Conservation (phyloP, 2,113 vertebrate species). For the Tylochromis polylepis region DNA sequence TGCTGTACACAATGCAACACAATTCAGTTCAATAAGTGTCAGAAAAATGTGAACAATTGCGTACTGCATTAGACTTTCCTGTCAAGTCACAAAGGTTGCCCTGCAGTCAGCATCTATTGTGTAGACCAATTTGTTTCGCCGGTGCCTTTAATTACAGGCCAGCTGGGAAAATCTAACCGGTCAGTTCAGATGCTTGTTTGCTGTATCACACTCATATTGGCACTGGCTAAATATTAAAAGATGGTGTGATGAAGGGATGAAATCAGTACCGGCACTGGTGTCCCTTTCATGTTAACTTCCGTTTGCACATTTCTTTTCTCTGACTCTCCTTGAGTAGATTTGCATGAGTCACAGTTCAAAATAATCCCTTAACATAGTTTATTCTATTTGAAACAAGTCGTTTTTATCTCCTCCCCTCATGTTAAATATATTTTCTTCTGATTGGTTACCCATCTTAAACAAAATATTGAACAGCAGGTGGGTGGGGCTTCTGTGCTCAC, state of each 20-base stretch:
- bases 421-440: not conserved
- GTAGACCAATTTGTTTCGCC: not conserved
- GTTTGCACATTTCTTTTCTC: accelerated
- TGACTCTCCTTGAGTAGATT: not conserved
- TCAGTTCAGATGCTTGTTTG: not conserved
- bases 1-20: not conserved
- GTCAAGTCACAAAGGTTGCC: not conserved
- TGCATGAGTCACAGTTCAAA: not conserved
- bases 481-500: not conserved
- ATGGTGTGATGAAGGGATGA: not conserved
- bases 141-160: not conserved
- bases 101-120: not conserved
- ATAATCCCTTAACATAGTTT: not conserved
- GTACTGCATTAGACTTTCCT: not conserved
- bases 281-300: not conserved
- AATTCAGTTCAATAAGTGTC: not conserved
- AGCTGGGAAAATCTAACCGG: accelerated
- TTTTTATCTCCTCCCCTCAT: not conserved
- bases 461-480: not conserved
- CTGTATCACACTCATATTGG: not conserved
- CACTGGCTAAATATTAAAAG: not conserved
- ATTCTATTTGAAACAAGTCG: not conserved
- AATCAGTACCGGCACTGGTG: not conserved
- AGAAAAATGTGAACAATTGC: not conserved
- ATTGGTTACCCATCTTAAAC: not conserved